Percentiles rank a stretch among this genome's conserved stretches.
Conservation (phyloP, 1,140 invertebrate species). For the Sarcophaga bullata region DNA sequence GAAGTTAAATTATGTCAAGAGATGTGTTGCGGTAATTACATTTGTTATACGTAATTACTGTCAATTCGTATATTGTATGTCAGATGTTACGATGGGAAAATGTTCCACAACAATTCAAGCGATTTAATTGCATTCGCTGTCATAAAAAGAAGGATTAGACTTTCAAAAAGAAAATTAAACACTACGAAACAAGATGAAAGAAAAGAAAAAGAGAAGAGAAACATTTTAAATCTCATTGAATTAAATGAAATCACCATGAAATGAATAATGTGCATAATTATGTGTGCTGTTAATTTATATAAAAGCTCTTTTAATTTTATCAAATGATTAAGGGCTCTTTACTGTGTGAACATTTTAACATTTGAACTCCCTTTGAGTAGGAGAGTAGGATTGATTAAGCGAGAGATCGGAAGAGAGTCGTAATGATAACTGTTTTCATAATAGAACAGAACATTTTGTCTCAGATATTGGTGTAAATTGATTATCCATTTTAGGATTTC, state of each 20-base stretch:
- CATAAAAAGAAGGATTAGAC: neutral
- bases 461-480: no score
- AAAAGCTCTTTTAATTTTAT: no score
- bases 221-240: neutral
- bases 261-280: neutral
- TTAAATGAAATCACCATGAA: slow-evolving; percentile 4
- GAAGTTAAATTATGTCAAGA: neutral
- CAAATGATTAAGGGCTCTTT: no score
- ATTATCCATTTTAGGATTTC: no score
- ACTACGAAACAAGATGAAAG: neutral
- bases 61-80: neutral
- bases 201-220: no score
- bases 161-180: neutral
- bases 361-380: no score
- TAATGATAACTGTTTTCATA: no score
- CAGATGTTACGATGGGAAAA: neutral
- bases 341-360: no score
- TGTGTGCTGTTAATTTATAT: no score
- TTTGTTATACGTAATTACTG: slow-evolving; percentile 15
- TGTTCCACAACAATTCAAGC: neutral
- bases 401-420: no score
- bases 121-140: neutral
- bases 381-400: no score
- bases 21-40: slow-evolving; percentile 9
- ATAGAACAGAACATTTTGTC: no score